Conservation (phyloP, 2,113 vertebrate genomes). For the Pachyramphus minor region DNA sequence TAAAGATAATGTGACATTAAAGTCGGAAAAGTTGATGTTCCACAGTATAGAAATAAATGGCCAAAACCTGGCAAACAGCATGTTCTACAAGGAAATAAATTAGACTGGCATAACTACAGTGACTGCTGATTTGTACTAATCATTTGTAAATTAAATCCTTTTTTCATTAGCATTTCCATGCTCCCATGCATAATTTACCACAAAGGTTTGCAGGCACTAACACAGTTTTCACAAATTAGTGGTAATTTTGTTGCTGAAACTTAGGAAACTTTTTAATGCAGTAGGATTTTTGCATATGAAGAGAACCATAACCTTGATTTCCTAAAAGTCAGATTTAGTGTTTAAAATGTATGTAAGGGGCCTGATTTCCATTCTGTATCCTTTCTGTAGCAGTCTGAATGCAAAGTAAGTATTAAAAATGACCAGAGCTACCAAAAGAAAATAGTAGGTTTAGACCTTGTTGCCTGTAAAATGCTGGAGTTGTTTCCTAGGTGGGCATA, state of each 20-base stretch:
- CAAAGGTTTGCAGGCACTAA: slow-evolving; percentile 58
- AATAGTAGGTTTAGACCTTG: neutral
- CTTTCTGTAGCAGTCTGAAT: neutral
- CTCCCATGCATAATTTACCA: slow-evolving; percentile 60
- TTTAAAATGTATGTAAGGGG: neutral
- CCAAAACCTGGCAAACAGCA: slow-evolving; percentile 27
- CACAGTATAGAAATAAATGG: slow-evolving; percentile 12
- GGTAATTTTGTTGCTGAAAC: slow-evolving; percentile 55
- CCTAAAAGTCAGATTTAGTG: neutral
- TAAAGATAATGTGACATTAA: neutral
- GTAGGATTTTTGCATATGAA: slow-evolving; percentile 17
- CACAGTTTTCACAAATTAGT: slow-evolving; percentile 54
- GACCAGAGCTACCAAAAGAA: neutral
- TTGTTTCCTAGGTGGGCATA: neutral
- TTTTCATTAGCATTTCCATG: slow-evolving; percentile 68
- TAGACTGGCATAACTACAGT: neutral
- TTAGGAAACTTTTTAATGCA: slow-evolving; percentile 17
- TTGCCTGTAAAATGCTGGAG: neutral
- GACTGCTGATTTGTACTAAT: slow-evolving; percentile 64
- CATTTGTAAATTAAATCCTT: slow-evolving; percentile 63
- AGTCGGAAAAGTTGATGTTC: neutral
- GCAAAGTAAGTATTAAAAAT: neutral
- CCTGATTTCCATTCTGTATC: neutral
- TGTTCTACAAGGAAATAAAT: slow-evolving; percentile 54
- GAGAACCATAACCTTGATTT: slow-evolving; percentile 21